Base-by-base conservation (phyloP, 2,888 invertebrate species). In the Protula sp. region DNA sequence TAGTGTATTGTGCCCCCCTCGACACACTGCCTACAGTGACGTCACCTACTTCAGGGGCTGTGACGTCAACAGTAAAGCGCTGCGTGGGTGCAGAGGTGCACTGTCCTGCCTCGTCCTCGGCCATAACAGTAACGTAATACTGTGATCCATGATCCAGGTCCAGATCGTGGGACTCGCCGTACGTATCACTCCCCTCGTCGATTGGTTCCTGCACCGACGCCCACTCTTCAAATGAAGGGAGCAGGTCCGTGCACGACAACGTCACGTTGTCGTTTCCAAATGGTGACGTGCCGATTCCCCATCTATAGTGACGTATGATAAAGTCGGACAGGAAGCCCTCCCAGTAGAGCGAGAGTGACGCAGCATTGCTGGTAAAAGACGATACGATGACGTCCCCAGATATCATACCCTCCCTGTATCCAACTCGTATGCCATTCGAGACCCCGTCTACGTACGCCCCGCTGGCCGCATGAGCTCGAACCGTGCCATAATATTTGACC, bases 401-500 rank as follows among this genome's bases (percentile, higher is more conserved):
- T 26, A 19, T 19, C 50, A 50, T 50, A 22, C 50, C 50, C 24
- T 19, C 19, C 9, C 19, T 50, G 24, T 50, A 50, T 4, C 50
- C 50, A 19, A 50, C 50, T 50, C 24, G 14, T n/a, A 50, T 24
- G 24, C 50, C 50, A 50, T 50, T 50, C 5, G 50, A 50, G 4
- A 24, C 9, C 14, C 19, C 24, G 19, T 50, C 50, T n/a, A 24
- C 24, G 24, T 24, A 5, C 5, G 19, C 50, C 9, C 50, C 50
- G 24, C 24, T 50, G 5, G 14, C 50, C 5, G 14, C 24, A 50
- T n/a, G 5, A n/a, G 14, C 50, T 50, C 50, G 14, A 5, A 50
- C 50, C 5, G 50, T 50, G 24, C 22, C 50, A 50, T 19, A 50
- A 26, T 50, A 50, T 50, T 50, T 53, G 3, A 58, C 51, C 3